phyloP scores from a whole-genome alignment of 2,113 vertebrate species.

The Taurulus bubalis region DNA sequence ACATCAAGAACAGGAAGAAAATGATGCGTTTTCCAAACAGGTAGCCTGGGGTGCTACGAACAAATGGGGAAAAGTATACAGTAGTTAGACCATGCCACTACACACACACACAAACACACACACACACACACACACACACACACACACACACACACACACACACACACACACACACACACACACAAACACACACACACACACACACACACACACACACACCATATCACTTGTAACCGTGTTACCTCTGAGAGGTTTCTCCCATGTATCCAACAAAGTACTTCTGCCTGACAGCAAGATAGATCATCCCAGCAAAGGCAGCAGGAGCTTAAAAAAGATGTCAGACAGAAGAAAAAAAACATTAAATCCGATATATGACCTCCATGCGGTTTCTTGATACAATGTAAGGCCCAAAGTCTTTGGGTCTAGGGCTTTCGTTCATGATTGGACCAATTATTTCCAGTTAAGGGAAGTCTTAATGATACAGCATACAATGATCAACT shows the following conservation, averaged over 20 bases:
- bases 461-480: neutral
- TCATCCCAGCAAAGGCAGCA: conserved; percentile 92
- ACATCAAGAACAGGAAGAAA: conserved; percentile 92
- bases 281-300: conserved; percentile 93
- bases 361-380: neutral
- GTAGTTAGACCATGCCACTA: neutral
- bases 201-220: neutral
- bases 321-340: conserved; percentile 80
- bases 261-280: conserved; percentile 97
- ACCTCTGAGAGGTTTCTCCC: conserved; percentile 94
- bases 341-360: neutral
- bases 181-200: neutral
- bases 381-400: neutral
- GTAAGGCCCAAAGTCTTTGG: neutral
- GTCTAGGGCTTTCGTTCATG: neutral
- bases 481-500: neutral
- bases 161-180: neutral
- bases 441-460: neutral
- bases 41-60: conserved; percentile 90
- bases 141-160: neutral
- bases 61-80: neutral
- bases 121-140: neutral
- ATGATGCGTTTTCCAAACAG: conserved; percentile 94
- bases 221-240: conserved; percentile 14
- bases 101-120: too few relatives aligned